Evolutionary conservation across 2,888 invertebrate species (phyloP).

Genomic region (Rhimphoctona megacephalus): DNA sequence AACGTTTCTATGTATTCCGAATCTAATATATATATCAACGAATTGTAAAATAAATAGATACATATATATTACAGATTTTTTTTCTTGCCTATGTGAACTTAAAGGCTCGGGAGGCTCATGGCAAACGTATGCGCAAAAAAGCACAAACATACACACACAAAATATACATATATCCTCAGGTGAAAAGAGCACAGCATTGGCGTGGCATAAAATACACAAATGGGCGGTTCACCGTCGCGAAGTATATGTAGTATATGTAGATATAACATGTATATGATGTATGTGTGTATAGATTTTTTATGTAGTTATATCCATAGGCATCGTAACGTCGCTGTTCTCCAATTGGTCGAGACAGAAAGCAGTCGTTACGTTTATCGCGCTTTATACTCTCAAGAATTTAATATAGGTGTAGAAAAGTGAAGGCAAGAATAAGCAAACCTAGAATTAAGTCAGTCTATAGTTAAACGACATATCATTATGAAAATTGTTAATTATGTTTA

Average conservation of each 20-base stretch:
- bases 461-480: not conserved
- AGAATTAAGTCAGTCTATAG: not conserved
- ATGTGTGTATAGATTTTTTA: conserved; percentile 3
- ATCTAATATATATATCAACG: not conserved
- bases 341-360: conserved; percentile 78
- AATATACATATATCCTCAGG: conserved; percentile 30
- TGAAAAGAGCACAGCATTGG: conserved; percentile 66
- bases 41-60: not conserved
- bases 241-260: conserved; percentile 61
- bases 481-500: not conserved
- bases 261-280: conserved; percentile 10
- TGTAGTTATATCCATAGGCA: conserved; percentile 21
- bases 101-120: conserved; percentile 17
- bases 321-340: conserved; percentile 72
- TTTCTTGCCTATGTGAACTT: conserved; percentile 1
- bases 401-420: conserved; percentile 55
- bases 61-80: not conserved
- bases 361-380: conserved; percentile 83
- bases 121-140: conserved; percentile 17
- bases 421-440: conserved; percentile 41
- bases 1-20: not conserved
- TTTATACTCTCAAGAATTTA: conserved; percentile 69
- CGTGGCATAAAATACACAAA: conserved; percentile 76
- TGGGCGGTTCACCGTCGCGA: conserved; percentile 80
- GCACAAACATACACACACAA: conserved; percentile 5